These are phyloP conservation scores for Meteorus colon DNA, from an alignment of 2,888 invertebrate genomes.

Conservation along the genomic window DNA sequence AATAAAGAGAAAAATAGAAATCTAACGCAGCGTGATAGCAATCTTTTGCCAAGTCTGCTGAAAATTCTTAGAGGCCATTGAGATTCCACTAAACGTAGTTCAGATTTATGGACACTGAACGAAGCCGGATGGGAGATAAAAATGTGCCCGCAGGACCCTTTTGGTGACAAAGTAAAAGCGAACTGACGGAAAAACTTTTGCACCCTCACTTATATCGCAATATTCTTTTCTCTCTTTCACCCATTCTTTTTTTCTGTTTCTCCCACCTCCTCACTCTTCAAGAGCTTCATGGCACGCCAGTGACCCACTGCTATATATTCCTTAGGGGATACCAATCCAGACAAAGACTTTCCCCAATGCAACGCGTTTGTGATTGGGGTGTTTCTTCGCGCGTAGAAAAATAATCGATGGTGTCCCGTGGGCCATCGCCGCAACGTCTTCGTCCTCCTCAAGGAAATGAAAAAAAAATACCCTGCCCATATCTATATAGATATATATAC, in stretches of 20 bases:
- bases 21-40: conserved; percentile 22
- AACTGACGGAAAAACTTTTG: conserved; percentile 41
- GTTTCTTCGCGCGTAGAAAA: conserved; percentile 63
- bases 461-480: background rate
- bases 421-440: conserved; percentile 47
- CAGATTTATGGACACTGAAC: conserved; percentile 43
- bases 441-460: conserved; percentile 41
- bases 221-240: conserved; percentile 32
- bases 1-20: conserved; percentile 36
- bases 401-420: conserved; percentile 62
- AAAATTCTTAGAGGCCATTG: conserved; percentile 29
- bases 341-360: conserved; percentile 54
- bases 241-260: conserved; percentile 12
- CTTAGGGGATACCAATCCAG: conserved; percentile 45
- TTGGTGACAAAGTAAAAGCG: conserved; percentile 44
- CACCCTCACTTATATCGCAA: conserved; percentile 21
- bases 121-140: conserved; percentile 39
- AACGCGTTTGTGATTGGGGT: conserved; percentile 47
- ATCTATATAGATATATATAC: background rate
- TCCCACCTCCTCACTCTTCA: conserved; percentile 15
- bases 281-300: conserved; percentile 43
- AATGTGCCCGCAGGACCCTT: conserved; percentile 42
- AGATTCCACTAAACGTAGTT: conserved; percentile 31
- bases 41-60: conserved; percentile 30
- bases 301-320: conserved; percentile 50